Base-by-base conservation (phyloP, 2,113 vertebrate species). In the Zosterops hypoxanthus region DNA sequence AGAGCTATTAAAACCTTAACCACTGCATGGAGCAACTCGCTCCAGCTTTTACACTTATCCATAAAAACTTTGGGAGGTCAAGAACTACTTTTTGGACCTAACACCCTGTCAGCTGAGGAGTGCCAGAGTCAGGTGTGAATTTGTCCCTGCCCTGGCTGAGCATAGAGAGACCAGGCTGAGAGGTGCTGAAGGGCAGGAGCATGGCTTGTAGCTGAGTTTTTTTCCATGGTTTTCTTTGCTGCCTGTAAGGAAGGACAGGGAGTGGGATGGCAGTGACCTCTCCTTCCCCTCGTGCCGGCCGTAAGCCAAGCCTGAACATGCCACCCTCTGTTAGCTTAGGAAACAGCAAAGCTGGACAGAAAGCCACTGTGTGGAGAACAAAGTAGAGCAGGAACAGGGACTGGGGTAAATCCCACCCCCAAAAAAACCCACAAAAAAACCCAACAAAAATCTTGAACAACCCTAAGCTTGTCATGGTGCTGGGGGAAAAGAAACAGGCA, bases 1-100 rank as follows among this genome's bases (percentile, higher is more conserved):
- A 84, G 60, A 83, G 90, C 88, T 93, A 94, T 93, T 97, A 96
- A 96, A 97, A 84, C 76, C 85, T 86, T 90, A 96, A 96, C 86
- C 92, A 78, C 94, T 64, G 85, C 69, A 92, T 20, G 41, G 86
- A 95, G 90, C n/a, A 60, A 18, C 86, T 90, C 14, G 0, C 88
- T 94, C 82, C 82, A 95, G 86, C 76, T 95, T 95, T 97, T 94
- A 95, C 86, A 89, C 83, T 75, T 9, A 0, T 71, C 83, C 89
- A 95, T 93, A 92, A 95, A 93, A 94, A 22, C 31, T 68, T 22
- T 36, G 69, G 81, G 69, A 94, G 68, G 71, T 55, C 55, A 72
- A 80, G 82, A 96, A 19, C 64, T 83, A 15, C 33, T 33, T 73
- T 69, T 86, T 83, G 72, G 71, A 75, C 55, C 20, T 47, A 66